A percentile compares a stretch with the other conserved stretches of the same genome.
Conservation (phyloP, 53 echinoderm and acorn worm genomes). For the Patiria pectinifera region DNA sequence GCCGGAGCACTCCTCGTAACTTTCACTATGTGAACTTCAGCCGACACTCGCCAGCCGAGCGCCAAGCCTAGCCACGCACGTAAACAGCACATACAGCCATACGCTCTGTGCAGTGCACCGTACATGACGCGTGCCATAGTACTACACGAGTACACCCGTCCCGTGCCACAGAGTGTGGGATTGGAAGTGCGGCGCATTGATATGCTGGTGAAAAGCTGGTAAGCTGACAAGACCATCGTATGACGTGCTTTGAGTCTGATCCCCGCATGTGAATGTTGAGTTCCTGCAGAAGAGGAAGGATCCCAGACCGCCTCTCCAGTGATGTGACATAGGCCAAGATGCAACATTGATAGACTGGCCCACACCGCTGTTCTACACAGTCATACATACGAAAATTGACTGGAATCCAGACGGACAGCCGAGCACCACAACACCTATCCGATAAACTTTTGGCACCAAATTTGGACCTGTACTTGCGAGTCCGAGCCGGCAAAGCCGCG, state of each 20-base stretch:
- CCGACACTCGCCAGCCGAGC: background rate
- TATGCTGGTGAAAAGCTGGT: background rate
- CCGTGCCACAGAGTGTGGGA: background rate
- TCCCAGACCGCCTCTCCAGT: background rate
- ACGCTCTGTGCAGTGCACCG: background rate
- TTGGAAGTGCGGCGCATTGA: slow-evolving; percentile 2
- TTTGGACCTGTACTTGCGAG: no score
- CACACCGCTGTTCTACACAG: slow-evolving; percentile 18
- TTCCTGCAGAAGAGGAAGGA: slow-evolving; percentile 5
- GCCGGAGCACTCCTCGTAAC: background rate
- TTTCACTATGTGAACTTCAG: background rate
- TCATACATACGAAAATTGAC: background rate
- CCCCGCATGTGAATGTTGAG: background rate
- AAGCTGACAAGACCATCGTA: background rate
- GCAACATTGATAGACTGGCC: background rate
- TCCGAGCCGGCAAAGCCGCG: no score
- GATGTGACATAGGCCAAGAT: background rate
- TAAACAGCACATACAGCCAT: background rate
- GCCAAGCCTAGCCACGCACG: background rate
- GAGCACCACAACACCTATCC: background rate
- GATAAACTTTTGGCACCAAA: background rate
- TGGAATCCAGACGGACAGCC: background rate
- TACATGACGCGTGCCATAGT: background rate
- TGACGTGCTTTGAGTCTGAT: background rate
- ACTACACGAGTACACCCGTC: background rate